phyloP scores from a whole-genome alignment of 2,113 vertebrate genomes.

The Cynopterus brachyotis region DNA sequence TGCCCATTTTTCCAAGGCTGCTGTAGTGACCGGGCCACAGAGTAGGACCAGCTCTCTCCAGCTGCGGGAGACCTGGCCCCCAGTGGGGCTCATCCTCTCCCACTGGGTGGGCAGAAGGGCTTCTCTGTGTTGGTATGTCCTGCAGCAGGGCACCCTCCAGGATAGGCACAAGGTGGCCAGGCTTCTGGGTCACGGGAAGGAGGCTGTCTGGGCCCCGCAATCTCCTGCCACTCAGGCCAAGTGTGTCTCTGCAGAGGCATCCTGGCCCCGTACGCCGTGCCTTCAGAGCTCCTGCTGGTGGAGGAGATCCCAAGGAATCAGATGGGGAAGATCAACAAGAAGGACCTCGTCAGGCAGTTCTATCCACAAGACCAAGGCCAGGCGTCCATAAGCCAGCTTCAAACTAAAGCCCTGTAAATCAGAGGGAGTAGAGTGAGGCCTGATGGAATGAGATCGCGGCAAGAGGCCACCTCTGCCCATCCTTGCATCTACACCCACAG shows the following conservation, averaged over 20 bases:
- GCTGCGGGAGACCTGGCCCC: background rate
- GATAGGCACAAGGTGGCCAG: background rate
- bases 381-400: background rate
- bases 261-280: constrained; percentile 91
- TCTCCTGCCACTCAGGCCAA: background rate
- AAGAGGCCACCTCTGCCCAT: background rate
- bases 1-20: background rate
- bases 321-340: constrained; percentile 98
- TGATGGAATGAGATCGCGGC: too few relatives aligned
- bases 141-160: background rate
- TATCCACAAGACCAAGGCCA: constrained; percentile 66
- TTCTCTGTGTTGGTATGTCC: fast-evolving
- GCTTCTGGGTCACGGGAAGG: background rate
- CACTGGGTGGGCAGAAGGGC: background rate
- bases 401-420: background rate
- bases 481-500: too few relatives aligned
- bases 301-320: constrained; percentile 94
- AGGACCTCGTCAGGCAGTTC: constrained; percentile 89
- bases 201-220: background rate
- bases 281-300: constrained; percentile 91
- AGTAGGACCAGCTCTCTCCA: background rate
- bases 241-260: constrained; percentile 81
- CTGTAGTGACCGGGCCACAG: background rate
- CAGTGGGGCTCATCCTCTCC: background rate
- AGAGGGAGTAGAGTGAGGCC: background rate